Evolutionary conservation across 2,888 invertebrate genomes (phyloP).

Genomic region (Eurytoma adleriae): DNA sequence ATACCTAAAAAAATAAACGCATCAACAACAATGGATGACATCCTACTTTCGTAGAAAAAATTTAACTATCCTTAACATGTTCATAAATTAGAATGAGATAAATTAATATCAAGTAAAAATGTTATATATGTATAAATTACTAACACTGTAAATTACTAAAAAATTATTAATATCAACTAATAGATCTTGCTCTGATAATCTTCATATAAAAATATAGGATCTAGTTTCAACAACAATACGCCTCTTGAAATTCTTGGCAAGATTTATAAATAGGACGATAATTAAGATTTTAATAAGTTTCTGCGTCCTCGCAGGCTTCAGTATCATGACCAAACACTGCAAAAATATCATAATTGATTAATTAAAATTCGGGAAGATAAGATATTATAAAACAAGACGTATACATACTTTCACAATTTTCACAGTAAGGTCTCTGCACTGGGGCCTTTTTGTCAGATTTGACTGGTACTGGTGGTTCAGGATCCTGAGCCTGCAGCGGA

Average conservation of each 20-base stretch:
- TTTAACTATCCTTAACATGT: constrained; percentile 16
- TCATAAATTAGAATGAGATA: constrained; percentile 39
- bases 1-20: background rate
- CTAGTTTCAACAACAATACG: constrained; percentile 48
- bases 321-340: constrained; percentile 93
- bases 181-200: constrained; percentile 23
- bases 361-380: constrained; percentile 31
- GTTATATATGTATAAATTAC: constrained; percentile 45
- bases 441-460: constrained; percentile 66
- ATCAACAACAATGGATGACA: constrained; percentile 60
- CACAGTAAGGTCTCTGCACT: constrained; percentile 88
- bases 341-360: constrained; percentile 73
- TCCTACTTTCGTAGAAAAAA: constrained; percentile 43
- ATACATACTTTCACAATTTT: constrained; percentile 90
- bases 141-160: constrained; percentile 43
- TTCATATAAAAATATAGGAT: constrained; percentile 57
- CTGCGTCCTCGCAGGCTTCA: constrained; percentile 90
- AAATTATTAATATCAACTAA: constrained; percentile 31
- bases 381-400: constrained; percentile 20
- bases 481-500: constrained; percentile 86
- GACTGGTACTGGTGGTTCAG: constrained; percentile 76
- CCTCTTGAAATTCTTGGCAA: constrained; percentile 46
- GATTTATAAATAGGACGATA: constrained; percentile 34
- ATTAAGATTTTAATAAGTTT: constrained; percentile 82
- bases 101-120: constrained; percentile 43